Evolutionary conservation across 2,888 invertebrate species (phyloP).

Genomic region (Agonopterix heracliana): DNA sequence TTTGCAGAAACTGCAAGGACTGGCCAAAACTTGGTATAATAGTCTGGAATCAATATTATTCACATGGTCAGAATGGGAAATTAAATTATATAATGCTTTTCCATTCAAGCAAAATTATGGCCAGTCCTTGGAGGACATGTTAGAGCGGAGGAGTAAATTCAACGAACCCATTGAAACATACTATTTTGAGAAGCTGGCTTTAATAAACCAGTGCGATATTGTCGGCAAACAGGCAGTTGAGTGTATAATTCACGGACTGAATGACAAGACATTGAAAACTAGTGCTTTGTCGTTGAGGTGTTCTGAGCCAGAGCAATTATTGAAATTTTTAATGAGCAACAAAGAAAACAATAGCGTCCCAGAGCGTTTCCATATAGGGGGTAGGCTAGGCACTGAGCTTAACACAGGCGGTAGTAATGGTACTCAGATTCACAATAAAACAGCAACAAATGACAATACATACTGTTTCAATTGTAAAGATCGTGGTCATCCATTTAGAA

Average conservation of each 20-base stretch:
- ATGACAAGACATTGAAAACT: conserved; percentile 12
- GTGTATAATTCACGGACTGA: conserved; percentile 16
- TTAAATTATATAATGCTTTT: conserved; percentile 11
- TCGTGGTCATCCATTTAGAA: no score
- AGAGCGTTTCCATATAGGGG: no score
- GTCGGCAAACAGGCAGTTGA: conserved; percentile 18
- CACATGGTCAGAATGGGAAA: conserved; percentile 12
- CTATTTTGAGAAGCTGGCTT: conserved; percentile 15
- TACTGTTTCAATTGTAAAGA: no score
- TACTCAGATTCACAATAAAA: no score
- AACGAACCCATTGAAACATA: conserved; percentile 17
- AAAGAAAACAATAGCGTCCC: not conserved
- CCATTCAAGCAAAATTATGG: conserved; percentile 12
- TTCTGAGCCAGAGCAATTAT: conserved; percentile 11
- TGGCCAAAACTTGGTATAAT: conserved; percentile 19
- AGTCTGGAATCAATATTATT: conserved; percentile 13
- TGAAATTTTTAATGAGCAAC: conserved; percentile 14
- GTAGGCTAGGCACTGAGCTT: no score
- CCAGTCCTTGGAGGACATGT: conserved; percentile 8
- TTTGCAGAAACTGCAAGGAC: conserved; percentile 17
- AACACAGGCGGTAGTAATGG: no score
- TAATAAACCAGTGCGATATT: no score
- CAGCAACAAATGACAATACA: no score
- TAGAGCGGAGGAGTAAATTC: conserved; percentile 9
- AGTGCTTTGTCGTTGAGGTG: conserved; percentile 18